Percentiles rank a stretch among this genome's conserved stretches.
Conservation (phyloP, 1,140 invertebrate species). For the Megathymus violae region DNA sequence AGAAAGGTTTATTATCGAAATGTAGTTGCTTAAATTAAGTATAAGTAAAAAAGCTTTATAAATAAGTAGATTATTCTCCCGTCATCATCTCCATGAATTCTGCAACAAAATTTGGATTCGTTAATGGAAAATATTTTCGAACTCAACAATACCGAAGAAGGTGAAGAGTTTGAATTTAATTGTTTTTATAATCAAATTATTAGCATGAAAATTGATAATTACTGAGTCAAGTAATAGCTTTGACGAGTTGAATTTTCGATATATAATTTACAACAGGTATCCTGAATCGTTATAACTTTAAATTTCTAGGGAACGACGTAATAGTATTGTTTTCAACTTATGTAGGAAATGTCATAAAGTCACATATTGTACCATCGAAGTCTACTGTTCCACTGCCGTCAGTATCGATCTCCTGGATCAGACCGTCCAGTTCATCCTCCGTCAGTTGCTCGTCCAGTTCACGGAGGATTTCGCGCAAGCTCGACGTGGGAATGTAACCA, state of each 20-base stretch:
- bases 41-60: conserved; percentile 62
- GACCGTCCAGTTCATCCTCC: conserved; percentile 95
- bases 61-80: conserved; percentile 88
- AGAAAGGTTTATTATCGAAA: conserved; percentile 72
- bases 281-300: no score
- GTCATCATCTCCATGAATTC: conserved; percentile 99
- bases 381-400: conserved; percentile 92
- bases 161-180: no score
- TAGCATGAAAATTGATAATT: no score
- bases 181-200: no score
- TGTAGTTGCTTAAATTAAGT: conserved; percentile 69
- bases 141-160: no score
- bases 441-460: conserved; percentile 97
- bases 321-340: no score
- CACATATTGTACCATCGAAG: conserved; percentile 88
- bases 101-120: conserved; percentile 84
- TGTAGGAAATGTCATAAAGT: no score
- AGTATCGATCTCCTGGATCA: conserved; percentile 98
- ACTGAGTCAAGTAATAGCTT: no score
- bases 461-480: conserved; percentile 94
- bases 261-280: no score
- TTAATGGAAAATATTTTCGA: no score
- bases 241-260: no score
- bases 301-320: no score
- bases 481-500: conserved; percentile 97